Conservation (phyloP, 1,140 invertebrate genomes). For the Cydia fagiglandana region DNA sequence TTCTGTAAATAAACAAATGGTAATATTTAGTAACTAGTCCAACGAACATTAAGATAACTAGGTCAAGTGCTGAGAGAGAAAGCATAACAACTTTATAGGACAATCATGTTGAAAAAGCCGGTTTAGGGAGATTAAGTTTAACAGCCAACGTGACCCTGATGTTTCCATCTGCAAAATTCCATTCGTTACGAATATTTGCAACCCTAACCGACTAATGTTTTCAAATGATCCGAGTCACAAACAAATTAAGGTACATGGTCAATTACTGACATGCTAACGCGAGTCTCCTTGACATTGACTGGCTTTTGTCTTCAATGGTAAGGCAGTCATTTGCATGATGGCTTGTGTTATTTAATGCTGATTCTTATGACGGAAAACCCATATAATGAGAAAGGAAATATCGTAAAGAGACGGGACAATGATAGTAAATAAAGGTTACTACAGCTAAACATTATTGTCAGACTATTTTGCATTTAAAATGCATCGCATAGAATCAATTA, state of each 20-base stretch:
- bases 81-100: not conserved
- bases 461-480: not conserved
- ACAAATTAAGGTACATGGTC: slow-evolving; percentile 10
- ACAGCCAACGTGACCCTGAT: not conserved
- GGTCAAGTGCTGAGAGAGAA: slow-evolving; percentile 1
- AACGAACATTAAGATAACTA: not conserved
- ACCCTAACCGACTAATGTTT: not conserved
- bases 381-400: not conserved
- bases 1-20: slow-evolving; percentile 81
- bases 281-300: slow-evolving; percentile 29
- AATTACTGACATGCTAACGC: slow-evolving; percentile 3
- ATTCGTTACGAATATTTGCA: not conserved
- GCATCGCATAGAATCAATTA: slow-evolving; percentile 16
- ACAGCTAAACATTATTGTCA: not conserved
- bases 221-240: not conserved
- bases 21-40: slow-evolving; percentile 1
- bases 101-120: slow-evolving; percentile 7
- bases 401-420: not conserved
- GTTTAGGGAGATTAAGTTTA: not conserved
- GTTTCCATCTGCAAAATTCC: not conserved
- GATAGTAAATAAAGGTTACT: not conserved
- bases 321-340: slow-evolving; percentile 12
- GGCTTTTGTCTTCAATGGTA: slow-evolving; percentile 23
- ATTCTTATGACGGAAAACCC: not conserved
- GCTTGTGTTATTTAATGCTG: not conserved